phyloP scores from a whole-genome alignment of 1,140 invertebrate genomes.

The Asbolus verrucosus region DNA sequence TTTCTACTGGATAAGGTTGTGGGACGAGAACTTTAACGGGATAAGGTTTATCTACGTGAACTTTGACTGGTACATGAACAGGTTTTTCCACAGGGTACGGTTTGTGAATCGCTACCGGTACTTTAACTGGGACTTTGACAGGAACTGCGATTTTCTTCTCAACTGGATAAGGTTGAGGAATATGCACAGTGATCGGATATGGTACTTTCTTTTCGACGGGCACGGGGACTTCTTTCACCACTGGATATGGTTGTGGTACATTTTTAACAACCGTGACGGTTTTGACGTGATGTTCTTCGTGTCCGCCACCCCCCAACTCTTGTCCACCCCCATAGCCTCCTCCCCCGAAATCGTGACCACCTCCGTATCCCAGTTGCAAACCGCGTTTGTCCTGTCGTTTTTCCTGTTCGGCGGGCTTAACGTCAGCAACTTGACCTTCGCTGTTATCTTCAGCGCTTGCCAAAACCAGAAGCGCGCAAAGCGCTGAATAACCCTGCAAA shows the following conservation, averaged over 20 bases:
- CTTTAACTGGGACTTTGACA: slow-evolving; percentile 73
- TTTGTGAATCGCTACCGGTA: slow-evolving; percentile 73
- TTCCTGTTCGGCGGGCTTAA: slow-evolving; percentile 68
- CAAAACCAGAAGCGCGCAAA: slow-evolving; percentile 68
- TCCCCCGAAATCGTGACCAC: slow-evolving; percentile 70
- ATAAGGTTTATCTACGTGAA: slow-evolving; percentile 75
- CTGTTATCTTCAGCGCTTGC: slow-evolving; percentile 66
- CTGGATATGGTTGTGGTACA: slow-evolving; percentile 65
- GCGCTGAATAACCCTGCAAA: slow-evolving; percentile 64
- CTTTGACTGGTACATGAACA: slow-evolving; percentile 78
- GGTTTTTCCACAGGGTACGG: slow-evolving; percentile 80
- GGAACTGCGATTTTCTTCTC: slow-evolving; percentile 77
- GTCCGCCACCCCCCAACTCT: slow-evolving; percentile 64
- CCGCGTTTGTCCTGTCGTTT: slow-evolving; percentile 77
- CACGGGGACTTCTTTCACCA: slow-evolving; percentile 63
- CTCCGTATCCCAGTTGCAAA: slow-evolving; percentile 69
- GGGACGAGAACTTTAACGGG: slow-evolving; percentile 75
- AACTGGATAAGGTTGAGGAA: slow-evolving; percentile 76
- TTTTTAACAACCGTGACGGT: slow-evolving; percentile 83
- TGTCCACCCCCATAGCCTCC: slow-evolving; percentile 63
- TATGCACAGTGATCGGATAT: slow-evolving; percentile 70
- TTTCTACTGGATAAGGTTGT: slow-evolving; percentile 77
- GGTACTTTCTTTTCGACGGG: slow-evolving; percentile 73
- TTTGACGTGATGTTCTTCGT: slow-evolving; percentile 72
- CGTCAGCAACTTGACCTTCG: slow-evolving; percentile 65